phyloP scores from a whole-genome alignment of 2,113 vertebrate genomes.

The Rallus limicola region DNA sequence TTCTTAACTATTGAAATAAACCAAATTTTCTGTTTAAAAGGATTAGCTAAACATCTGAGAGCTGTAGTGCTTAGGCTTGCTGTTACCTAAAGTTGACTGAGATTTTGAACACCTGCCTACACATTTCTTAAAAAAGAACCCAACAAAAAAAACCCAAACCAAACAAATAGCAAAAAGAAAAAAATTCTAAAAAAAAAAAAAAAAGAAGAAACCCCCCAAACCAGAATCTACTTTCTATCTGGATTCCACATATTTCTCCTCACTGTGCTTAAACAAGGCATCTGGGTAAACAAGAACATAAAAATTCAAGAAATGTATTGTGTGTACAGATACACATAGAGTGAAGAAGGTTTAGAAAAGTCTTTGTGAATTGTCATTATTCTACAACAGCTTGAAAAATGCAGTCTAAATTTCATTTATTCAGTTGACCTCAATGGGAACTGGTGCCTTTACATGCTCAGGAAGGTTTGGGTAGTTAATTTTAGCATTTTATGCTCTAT shows the following conservation, averaged over 20 bases:
- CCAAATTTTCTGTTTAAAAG: neutral
- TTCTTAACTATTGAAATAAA: neutral
- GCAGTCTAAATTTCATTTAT: neutral
- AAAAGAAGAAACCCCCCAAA: neutral
- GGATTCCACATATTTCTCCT: neutral
- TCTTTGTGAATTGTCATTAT: neutral
- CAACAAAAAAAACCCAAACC: neutral
- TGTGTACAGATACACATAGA: neutral
- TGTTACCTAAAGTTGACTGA: neutral
- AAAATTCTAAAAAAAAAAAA: neutral
- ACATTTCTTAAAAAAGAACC: neutral
- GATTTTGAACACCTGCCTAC: neutral
- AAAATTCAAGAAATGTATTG: neutral
- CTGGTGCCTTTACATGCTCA: neutral
- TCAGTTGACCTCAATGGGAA: neutral
- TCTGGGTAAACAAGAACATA: neutral
- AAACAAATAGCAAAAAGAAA: neutral
- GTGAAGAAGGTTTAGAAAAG: neutral
- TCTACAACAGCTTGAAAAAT: neutral
- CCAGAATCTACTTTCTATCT: neutral
- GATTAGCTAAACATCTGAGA: neutral
- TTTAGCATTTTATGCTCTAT: constrained; percentile 60
- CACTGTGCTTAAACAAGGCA: neutral
- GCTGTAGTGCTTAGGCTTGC: neutral
- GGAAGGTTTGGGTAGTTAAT: constrained; percentile 45